A percentile compares a stretch with the other conserved stretches of the same genome.
Conservation (phyloP, 2,113 vertebrate species). For the Phrynosoma platyrhinos region DNA sequence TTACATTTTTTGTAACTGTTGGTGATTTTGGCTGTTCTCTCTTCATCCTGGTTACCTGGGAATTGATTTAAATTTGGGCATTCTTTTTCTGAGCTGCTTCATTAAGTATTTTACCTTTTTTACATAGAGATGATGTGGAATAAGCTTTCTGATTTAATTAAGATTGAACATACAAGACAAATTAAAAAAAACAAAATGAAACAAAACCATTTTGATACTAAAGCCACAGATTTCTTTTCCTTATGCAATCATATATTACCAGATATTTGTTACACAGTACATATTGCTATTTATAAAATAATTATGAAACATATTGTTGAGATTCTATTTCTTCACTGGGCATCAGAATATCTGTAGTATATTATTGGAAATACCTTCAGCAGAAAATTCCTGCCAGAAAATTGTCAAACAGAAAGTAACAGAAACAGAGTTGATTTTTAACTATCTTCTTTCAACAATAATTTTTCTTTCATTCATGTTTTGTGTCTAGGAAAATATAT, state of each 20-base stretch:
- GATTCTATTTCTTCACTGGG: constrained; percentile 28
- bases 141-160: constrained; percentile 16
- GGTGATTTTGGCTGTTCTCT: rapidly evolving
- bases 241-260: constrained; percentile 7
- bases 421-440: neutral
- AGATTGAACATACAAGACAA: constrained; percentile 30
- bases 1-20: neutral
- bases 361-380: neutral
- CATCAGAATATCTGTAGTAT: neutral
- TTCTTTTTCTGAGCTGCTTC: neutral
- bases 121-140: neutral
- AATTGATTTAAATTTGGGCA: neutral
- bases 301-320: constrained; percentile 26
- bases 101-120: neutral
- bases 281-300: constrained; percentile 40
- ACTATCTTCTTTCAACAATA: neutral
- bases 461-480: constrained; percentile 2
- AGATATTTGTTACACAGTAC: constrained; percentile 50
- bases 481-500: neutral
- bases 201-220: constrained; percentile 54
- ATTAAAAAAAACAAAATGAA: too few species aligned
- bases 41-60: neutral
- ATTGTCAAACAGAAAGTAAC: neutral
- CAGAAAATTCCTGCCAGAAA: neutral
- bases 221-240: constrained; percentile 28